Conservation (phyloP, 2,888 invertebrate species). For the Mythimna albipuncta region DNA sequence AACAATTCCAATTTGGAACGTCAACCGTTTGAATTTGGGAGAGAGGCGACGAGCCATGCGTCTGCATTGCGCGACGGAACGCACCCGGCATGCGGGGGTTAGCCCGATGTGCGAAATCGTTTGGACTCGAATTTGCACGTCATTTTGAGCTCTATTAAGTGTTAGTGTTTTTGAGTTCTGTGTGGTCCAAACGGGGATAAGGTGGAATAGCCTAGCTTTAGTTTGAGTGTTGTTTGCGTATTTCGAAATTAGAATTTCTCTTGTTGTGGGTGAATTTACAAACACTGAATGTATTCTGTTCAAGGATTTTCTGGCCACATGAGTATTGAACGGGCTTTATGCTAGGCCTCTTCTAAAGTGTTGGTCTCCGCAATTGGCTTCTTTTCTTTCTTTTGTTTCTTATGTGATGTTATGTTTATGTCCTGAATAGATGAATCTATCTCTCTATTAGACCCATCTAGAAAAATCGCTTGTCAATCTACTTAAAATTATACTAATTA, state of each 20-base stretch:
- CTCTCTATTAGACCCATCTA: too few species aligned
- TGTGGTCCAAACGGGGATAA: neutral
- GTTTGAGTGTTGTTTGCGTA: neutral
- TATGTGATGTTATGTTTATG: too few species aligned
- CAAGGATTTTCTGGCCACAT: too few species aligned
- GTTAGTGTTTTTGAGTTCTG: constrained; percentile 33
- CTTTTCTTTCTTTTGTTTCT: neutral
- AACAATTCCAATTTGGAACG: constrained; percentile 88
- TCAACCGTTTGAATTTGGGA: constrained; percentile 87
- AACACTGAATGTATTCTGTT: neutral
- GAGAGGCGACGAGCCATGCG: constrained; percentile 76
- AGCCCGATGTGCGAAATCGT: constrained; percentile 51
- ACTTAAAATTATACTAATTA: too few species aligned
- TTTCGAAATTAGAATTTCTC: neutral
- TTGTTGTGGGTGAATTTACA: neutral
- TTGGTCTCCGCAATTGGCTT: too few species aligned
- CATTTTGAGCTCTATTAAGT: constrained; percentile 41
- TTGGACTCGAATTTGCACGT: constrained; percentile 54
- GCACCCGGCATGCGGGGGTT: constrained; percentile 74
- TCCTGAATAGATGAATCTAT: too few species aligned
- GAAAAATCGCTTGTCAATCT: too few species aligned
- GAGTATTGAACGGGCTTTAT: too few species aligned
- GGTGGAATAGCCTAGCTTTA: neutral
- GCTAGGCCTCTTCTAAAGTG: too few species aligned
- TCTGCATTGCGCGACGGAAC: constrained; percentile 72